Percentiles rank a stretch among this genome's conserved stretches.
Evolutionary conservation across 2,888 invertebrate genomes (phyloP).

Genomic region (Troilus luridus): DNA sequence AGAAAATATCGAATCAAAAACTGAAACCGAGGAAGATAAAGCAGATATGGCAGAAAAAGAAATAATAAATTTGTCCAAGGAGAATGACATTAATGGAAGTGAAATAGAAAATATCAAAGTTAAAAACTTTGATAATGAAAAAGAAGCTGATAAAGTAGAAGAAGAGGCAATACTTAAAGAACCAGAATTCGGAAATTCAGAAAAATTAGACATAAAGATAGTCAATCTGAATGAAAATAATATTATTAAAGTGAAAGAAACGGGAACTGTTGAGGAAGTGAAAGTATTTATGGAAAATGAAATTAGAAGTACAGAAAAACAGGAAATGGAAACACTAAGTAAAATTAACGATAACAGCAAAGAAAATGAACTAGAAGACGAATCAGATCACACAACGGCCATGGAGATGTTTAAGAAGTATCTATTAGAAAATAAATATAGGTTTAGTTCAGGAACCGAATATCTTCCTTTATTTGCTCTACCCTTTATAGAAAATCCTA

Average conservation of each 20-base stretch:
- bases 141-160: background rate
- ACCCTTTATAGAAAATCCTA: constrained; percentile 73
- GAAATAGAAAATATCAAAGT: constrained; percentile 5
- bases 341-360: background rate
- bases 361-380: background rate
- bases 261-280: constrained; percentile 53
- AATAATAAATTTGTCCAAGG: background rate
- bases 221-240: background rate
- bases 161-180: background rate
- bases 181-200: background rate
- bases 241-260: background rate
- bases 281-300: background rate
- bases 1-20: background rate
- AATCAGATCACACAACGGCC: constrained; percentile 55
- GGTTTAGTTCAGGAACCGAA: constrained; percentile 72
- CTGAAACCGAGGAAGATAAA: background rate
- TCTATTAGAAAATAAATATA: constrained; percentile 70
- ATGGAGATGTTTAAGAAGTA: constrained; percentile 69
- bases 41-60: background rate
- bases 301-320: background rate
- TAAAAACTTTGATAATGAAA: background rate
- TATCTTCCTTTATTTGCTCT: constrained; percentile 74
- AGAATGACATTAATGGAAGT: background rate
- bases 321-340: background rate
- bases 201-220: background rate